These are phyloP conservation scores for Labeo rohita DNA, from an alignment of 2,113 vertebrate species.

Conservation along the genomic window DNA sequence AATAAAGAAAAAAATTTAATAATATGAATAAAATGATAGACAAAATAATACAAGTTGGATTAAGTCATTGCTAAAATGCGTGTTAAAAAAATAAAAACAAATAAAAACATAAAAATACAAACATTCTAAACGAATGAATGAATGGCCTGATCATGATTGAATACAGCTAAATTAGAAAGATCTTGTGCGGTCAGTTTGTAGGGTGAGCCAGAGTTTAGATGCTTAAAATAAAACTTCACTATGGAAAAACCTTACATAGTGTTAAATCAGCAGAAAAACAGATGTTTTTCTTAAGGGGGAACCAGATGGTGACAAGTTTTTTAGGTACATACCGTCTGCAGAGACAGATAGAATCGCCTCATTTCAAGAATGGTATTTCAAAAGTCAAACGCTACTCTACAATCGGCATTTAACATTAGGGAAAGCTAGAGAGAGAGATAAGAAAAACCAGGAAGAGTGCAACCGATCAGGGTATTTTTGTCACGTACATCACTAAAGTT, in stretches of 20 bases:
- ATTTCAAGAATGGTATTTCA: conserved; percentile 28
- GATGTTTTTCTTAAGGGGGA: conserved; percentile 1
- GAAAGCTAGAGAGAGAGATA: background rate
- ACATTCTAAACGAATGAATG: background rate
- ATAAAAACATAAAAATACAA: too few species aligned
- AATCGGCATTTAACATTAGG: background rate
- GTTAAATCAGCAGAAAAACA: conserved; percentile 10
- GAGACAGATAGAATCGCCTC: conserved; percentile 9
- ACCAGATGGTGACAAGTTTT: background rate
- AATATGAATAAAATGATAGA: background rate
- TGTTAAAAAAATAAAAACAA: too few species aligned
- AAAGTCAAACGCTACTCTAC: background rate
- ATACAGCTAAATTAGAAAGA: background rate
- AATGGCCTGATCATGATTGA: background rate
- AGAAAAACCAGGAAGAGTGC: background rate
- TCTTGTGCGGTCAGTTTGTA: background rate
- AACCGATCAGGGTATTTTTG: background rate
- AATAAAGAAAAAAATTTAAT: background rate
- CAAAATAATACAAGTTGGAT: background rate
- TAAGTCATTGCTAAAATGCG: background rate
- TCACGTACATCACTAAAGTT: background rate
- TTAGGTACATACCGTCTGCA: conserved; percentile 28
- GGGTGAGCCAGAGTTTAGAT: background rate
- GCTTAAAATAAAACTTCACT: background rate
- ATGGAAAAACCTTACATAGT: background rate